Conservation (phyloP, 2,113 vertebrate genomes). For the Suncus etruscus region DNA sequence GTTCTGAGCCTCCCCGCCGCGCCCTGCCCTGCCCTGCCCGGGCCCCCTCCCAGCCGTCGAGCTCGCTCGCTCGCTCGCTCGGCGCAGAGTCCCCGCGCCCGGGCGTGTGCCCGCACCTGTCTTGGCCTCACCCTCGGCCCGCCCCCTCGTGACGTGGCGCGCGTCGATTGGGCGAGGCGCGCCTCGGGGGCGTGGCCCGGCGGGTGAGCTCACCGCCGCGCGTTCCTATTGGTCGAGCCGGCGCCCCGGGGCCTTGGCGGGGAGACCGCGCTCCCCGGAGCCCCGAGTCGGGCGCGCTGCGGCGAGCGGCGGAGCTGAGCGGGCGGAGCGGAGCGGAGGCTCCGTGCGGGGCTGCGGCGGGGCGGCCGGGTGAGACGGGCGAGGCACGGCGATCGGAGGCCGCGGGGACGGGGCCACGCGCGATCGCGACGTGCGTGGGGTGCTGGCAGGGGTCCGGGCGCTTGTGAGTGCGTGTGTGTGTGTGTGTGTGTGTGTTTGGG, state of each 20-base stretch:
- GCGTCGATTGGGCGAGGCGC: neutral
- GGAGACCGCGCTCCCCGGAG: slow-evolving; percentile 81
- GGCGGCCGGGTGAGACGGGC: slow-evolving; percentile 56
- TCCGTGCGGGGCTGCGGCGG: slow-evolving; percentile 10
- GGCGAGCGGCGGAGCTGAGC: slow-evolving; percentile 71
- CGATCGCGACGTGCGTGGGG: neutral
- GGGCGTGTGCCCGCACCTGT: slow-evolving; percentile 77
- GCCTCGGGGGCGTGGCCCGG: neutral
- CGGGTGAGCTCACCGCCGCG: slow-evolving; percentile 81
- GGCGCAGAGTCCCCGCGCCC: slow-evolving; percentile 81
- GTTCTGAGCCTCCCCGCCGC: too few species aligned
- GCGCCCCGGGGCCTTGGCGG: slow-evolving; percentile 80
- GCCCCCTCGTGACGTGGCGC: slow-evolving; percentile 66
- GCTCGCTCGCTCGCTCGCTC: slow-evolving; percentile 54
- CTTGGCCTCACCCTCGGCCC: slow-evolving; percentile 68
- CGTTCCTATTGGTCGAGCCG: slow-evolving; percentile 69
- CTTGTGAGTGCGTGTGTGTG: neutral
- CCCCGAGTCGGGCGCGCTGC: slow-evolving; percentile 74
- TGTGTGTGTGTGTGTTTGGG: slow-evolving; percentile 12
- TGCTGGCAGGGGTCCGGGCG: neutral
- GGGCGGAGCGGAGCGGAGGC: slow-evolving; percentile 52
- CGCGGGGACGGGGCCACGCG: neutral
- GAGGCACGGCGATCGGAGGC: slow-evolving; percentile 46
- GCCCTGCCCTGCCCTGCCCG: slow-evolving; percentile 26
- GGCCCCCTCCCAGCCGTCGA: slow-evolving; percentile 57